Base-by-base conservation (phyloP, 1,140 invertebrate species). In the Tetragnatha versicolor region DNA sequence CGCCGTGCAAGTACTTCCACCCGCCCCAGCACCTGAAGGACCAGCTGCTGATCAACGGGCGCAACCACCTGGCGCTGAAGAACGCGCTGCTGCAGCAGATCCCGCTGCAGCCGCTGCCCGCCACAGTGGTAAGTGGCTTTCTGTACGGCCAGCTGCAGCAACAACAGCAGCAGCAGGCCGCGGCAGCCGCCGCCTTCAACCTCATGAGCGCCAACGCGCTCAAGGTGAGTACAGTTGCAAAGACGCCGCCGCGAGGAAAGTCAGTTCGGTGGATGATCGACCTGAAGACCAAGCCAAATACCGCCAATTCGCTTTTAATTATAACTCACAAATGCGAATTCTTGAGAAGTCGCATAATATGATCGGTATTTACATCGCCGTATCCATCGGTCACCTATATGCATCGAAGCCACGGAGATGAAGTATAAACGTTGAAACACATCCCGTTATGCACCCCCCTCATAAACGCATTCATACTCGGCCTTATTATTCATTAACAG, bases 1-100 rank as follows among this genome's bases (percentile, higher is more conserved):
- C 98, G 79, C 98, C 98, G 82, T 99, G 98, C 93, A 99, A 99
- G 90, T 99, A 99, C 89, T 97, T 99, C 88, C 98, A 99, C 89
- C 97, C 97, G 81, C 98, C 98, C 81, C 97, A 99, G 87, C 98
- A 99, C 88, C 90, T 99, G 82, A 98, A 99, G 89, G 98, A 99
- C 89, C 98, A 99, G 89, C 90, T 99, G 84, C 90, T 99, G 85
- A 98, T 99, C 90, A 99, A 99, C 89, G 98, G 98, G 79, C 91
- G 97, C 84, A 99, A 99, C 89, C 98, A 99, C 89, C 90, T 99
- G 87, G 97, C 97, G 81, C 88, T 99, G 85, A 98, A 98, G 89
- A 97, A 97, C 88, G 94, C 94, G 78, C 89, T 97, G 82, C 94
- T 97, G 91, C 94, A 96, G 89, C 95, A 97, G 87, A 96, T 97